phyloP scores from a whole-genome alignment of 53 echinoderm and acorn worm genomes.

The Pentamera pediparva region DNA sequence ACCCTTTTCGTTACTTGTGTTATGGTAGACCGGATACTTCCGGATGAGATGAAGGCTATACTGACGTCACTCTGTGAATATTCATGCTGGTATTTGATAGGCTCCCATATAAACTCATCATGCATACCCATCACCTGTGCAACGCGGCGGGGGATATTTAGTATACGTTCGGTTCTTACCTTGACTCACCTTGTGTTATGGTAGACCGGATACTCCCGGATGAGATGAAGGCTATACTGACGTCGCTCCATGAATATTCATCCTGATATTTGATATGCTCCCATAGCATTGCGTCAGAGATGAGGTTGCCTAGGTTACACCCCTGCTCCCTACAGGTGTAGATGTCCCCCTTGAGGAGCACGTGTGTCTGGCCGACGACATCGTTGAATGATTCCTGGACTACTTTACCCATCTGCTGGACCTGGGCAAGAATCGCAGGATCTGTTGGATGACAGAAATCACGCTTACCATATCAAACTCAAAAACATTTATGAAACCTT shows the following conservation, averaged over 20 bases:
- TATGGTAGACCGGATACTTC: conserved; percentile 68
- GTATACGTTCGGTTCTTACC: no score
- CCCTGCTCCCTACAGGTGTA: conserved; percentile 58
- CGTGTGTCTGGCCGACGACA: conserved; percentile 61
- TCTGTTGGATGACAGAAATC: no score
- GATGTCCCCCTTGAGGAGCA: conserved; percentile 55
- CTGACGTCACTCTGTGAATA: conserved; percentile 72
- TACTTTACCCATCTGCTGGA: conserved; percentile 48
- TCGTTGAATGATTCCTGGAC: conserved; percentile 56
- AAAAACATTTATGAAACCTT: no score
- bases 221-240: conserved; percentile 70
- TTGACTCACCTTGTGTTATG: conserved; percentile 58
- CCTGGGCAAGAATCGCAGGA: conserved; percentile 36
- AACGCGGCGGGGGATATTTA: no score
- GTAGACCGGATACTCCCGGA: conserved; percentile 72
- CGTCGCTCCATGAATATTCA: conserved; percentile 73
- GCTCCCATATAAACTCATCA: conserved; percentile 65
- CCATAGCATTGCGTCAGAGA: conserved; percentile 66
- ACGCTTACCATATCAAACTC: no score
- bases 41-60: conserved; percentile 67
- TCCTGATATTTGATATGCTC: conserved; percentile 65
- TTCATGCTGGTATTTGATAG: conserved; percentile 68
- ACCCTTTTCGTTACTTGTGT: conserved; percentile 55
- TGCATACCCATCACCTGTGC: no score
- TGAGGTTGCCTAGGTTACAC: conserved; percentile 86